These are phyloP conservation scores for Boleophthalmus pectinirostris DNA, from an alignment of 2,113 vertebrate species.

Conservation along the genomic window DNA sequence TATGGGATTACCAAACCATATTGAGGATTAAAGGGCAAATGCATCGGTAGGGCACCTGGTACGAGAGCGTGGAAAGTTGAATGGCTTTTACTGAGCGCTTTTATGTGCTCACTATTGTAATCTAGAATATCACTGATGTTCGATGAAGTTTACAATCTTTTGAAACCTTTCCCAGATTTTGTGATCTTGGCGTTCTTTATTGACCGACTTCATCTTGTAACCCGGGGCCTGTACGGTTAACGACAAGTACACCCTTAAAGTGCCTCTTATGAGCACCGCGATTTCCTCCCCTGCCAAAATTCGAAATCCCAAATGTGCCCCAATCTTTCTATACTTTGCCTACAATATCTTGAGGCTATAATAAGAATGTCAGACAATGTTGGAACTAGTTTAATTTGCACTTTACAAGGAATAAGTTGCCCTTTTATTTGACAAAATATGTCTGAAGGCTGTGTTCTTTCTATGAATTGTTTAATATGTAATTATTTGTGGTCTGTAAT, in stretches of 20 bases:
- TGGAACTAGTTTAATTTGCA: slow-evolving; percentile 74
- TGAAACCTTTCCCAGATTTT: slow-evolving; percentile 23
- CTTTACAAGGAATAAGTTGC: slow-evolving; percentile 59
- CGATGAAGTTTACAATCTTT: slow-evolving; percentile 24
- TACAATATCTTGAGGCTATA: slow-evolving; percentile 59
- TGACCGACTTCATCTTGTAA: slow-evolving; percentile 23
- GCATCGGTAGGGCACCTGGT: slow-evolving; percentile 31
- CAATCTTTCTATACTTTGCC: slow-evolving; percentile 47
- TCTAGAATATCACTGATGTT: slow-evolving; percentile 3
- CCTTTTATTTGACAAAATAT: slow-evolving; percentile 50
- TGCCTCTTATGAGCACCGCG: slow-evolving; percentile 67
- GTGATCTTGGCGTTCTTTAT: slow-evolving; percentile 35
- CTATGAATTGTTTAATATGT: slow-evolving; percentile 26
- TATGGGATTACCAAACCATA: background rate
- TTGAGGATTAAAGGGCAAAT: slow-evolving; percentile 24
- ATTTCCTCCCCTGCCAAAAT: slow-evolving; percentile 51
- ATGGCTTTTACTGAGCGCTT: slow-evolving; percentile 18
- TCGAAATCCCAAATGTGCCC: slow-evolving; percentile 35
- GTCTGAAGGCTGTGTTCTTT: slow-evolving; percentile 28
- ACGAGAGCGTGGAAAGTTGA: slow-evolving; percentile 34
- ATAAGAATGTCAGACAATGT: slow-evolving; percentile 73
- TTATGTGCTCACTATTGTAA: slow-evolving; percentile 18
- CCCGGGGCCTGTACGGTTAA: slow-evolving; percentile 48
- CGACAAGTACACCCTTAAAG: slow-evolving; percentile 61
- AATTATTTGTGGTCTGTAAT: slow-evolving; percentile 28